Base-by-base conservation (phyloP, 2,113 vertebrate species). In the Galemys pyrenaicus region DNA sequence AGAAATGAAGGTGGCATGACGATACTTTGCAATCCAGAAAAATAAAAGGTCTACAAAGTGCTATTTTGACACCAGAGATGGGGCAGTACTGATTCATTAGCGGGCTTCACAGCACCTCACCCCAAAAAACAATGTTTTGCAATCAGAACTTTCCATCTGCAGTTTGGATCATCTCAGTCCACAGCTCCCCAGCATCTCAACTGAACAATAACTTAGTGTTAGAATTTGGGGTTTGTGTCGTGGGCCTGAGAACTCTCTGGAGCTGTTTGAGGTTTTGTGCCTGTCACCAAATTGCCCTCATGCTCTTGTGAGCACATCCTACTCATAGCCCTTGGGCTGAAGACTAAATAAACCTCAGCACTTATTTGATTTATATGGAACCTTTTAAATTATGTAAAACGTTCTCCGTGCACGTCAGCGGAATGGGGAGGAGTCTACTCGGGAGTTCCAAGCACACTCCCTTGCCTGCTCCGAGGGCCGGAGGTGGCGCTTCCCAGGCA, bases 101-200 rank as follows among this genome's bases (percentile, higher is more conserved):
- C 5, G 35, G 30, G 39, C 37, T 60, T 60, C 6, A 0, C 2
- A 24, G 70, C 26, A 16, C 46, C 35, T 37, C 49, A 5, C 64
- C 7, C 12, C 3, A 35, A 54, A 26, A 20, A n/a, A 75, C 13
- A 24, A 5, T 26, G 24, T 58, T 39, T 41, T 26, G 2, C 39
- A 4, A 1, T 28, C 17, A 8, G 30, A 26, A 12, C 13, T 41
- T 16, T 41, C 26, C 28, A 2, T 5, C 0, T 1, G 11, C 10
- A 15, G 9, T 39, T 6, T 3, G 64, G 26, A 6, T 22, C 20
- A 7, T 8, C 19, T 4, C 1, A 12, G 32, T 0, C 0, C 32
- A 16, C 8, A 0, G 32, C 26, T 28, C 28, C 30, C 22, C 2
- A 0, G 37, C 17, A n/a, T 9, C 64, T 24, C 41, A 19, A 5